phyloP scores from a whole-genome alignment of 2,797 vertebrate species.

The Vultur gryphus region DNA sequence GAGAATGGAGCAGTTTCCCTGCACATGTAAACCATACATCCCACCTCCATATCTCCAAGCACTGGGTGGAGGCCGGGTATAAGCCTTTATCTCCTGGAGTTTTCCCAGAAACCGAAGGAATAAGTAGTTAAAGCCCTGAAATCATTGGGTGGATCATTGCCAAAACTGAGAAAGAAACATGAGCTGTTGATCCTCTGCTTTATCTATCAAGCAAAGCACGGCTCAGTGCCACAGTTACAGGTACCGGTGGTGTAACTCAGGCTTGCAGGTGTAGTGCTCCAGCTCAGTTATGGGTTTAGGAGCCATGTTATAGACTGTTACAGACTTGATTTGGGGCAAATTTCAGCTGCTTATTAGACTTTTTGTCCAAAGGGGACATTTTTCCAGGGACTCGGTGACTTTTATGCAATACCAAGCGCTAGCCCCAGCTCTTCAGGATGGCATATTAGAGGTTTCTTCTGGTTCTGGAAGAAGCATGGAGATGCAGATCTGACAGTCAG shows the following conservation, averaged over 20 bases:
- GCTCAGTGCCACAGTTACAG: neutral
- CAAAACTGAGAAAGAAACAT: neutral
- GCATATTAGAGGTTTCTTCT: neutral
- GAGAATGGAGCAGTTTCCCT: neutral
- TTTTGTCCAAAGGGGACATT: neutral
- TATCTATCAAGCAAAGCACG: neutral
- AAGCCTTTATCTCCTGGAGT: neutral
- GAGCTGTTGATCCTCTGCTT: neutral
- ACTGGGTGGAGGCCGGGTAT: rapidly evolving
- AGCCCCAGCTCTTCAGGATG: neutral
- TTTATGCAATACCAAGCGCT: neutral
- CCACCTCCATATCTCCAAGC: neutral
- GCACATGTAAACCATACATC: rapidly evolving
- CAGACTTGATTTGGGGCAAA: neutral
- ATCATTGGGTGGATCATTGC: neutral
- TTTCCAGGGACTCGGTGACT: neutral
- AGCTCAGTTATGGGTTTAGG: neutral
- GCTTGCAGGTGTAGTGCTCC: neutral
- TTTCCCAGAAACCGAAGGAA: neutral
- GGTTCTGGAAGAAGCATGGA: neutral
- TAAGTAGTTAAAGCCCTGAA: neutral
- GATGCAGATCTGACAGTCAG: neutral
- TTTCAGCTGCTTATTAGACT: neutral
- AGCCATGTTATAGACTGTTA: neutral
- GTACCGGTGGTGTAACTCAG: rapidly evolving